Conservation (phyloP, 2,797 vertebrate genomes). For the Oceanodroma leucorhoa region DNA sequence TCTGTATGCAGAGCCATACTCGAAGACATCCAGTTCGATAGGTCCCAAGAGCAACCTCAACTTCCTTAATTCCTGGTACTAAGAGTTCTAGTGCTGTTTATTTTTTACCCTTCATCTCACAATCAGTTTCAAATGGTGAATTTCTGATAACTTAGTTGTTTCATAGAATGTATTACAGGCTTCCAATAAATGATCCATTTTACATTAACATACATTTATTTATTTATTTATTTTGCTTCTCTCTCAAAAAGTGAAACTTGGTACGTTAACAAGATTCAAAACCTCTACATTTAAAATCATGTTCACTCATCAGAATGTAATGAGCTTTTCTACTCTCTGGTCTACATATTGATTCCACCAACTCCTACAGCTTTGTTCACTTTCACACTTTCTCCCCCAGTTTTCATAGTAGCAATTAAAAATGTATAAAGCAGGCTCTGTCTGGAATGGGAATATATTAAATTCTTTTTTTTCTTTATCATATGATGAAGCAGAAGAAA, state of each 20-base stretch:
- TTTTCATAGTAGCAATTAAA: constrained; percentile 12
- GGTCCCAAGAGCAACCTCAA: neutral
- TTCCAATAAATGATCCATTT: neutral
- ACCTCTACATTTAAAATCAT: neutral
- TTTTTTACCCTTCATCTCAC: neutral
- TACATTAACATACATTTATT: neutral
- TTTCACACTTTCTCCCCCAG: neutral
- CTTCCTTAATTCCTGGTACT: neutral
- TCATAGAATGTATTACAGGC: neutral
- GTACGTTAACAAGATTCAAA: neutral
- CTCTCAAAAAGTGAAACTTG: neutral
- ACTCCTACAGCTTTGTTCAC: neutral
- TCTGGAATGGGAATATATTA: neutral
- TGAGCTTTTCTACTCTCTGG: neutral
- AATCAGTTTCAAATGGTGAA: neutral
- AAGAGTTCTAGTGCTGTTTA: neutral
- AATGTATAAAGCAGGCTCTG: neutral
- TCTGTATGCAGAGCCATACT: neutral
- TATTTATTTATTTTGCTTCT: neutral
- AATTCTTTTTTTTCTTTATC: neutral
- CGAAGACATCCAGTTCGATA: neutral
- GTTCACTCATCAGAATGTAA: neutral
- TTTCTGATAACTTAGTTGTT: neutral
- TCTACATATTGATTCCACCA: neutral
- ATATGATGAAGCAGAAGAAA: neutral